Evolutionary conservation across 2,113 vertebrate species (phyloP), one percentile per base, ranked within the genome.

Genomic region (Mastomys coucha): DNA sequence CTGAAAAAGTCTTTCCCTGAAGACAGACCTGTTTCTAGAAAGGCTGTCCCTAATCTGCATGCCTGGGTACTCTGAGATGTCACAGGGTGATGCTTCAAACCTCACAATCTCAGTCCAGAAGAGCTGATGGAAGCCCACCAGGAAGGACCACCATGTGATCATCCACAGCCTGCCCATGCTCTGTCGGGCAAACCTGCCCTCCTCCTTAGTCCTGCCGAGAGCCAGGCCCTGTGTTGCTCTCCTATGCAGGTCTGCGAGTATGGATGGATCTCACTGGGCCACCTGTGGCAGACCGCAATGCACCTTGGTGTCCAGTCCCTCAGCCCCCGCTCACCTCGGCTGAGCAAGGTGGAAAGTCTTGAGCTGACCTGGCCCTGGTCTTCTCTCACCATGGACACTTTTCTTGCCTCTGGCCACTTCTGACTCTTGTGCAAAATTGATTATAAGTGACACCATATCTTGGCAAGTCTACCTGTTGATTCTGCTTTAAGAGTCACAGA

Each of bases 201-300:
- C 56, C 33, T 3, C 20, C 4, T 9, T 5, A 5, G 49, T 20
- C 28, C 36, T 65, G 0, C 11, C 39, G n/a, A 63, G 33, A 39
- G 75, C 31, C 36, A 4, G 53, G 70, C 45, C 7, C 17, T 22
- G n/a, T 0, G 10, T 2, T 45, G 28, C 39, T 60, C 33, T 10
- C 0, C 10, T 1, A 17, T 63, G 2, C 4, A 24, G 20, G 36
- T n/a, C 36, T 3, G 1, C 0, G 16, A 10, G 1, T 9, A 45
- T 13, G 33, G 67, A 45, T 13, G 33, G 67, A 16, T 13, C 53
- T 88, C 67, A 53, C 31, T 70, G 11, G 33, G 45, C 10, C 65
- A 88, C 2, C 22, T 24, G 9, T 69, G 17, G 51, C 5, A 78
- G 81, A 85, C 36, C 14, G 13, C 45, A 36, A n/a, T 1, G 1